These are phyloP conservation scores for Habrosyne pyritoides DNA, from an alignment of 2,888 invertebrate genomes.

Conservation along the genomic window DNA sequence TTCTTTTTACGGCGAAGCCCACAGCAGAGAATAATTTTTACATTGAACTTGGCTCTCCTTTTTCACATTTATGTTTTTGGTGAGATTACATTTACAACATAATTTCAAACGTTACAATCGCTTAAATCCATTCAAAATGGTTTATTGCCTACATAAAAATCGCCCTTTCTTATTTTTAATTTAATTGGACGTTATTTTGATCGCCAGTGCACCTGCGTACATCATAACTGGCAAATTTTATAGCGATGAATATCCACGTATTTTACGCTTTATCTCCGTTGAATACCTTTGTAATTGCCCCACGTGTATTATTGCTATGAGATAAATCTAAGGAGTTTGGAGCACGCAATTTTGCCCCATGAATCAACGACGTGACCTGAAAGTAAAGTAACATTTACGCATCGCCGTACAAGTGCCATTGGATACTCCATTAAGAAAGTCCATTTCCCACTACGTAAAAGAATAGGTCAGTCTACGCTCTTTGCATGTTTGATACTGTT, in stretches of 20 bases:
- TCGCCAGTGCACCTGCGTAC: neutral
- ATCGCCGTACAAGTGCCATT: constrained; percentile 5
- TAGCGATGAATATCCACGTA: neutral
- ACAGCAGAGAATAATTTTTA: too few relatives aligned
- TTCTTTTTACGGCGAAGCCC: too few relatives aligned
- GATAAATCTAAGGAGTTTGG: constrained; percentile 24
- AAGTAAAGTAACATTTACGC: constrained; percentile 14
- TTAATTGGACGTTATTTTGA: neutral
- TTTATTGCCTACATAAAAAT: neutral
- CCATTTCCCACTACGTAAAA: neutral
- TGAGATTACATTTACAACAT: too few relatives aligned
- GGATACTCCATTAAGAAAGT: constrained; percentile 15
- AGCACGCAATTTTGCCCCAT: constrained; percentile 18
- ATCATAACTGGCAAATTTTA: neutral
- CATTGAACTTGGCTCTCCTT: too few relatives aligned
- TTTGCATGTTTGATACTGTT: neutral
- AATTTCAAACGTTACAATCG: too few relatives aligned
- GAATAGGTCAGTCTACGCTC: neutral
- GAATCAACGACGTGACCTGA: constrained; percentile 33
- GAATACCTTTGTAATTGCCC: constrained; percentile 12
- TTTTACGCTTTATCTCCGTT: constrained; percentile 9
- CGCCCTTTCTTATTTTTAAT: neutral
- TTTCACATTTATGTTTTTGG: too few relatives aligned
- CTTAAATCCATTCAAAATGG: neutral
- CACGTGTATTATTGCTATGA: constrained; percentile 24